These are phyloP conservation scores for Antennarius maculatus DNA, from an alignment of 2,797 vertebrate genomes.

Conservation along the genomic window DNA sequence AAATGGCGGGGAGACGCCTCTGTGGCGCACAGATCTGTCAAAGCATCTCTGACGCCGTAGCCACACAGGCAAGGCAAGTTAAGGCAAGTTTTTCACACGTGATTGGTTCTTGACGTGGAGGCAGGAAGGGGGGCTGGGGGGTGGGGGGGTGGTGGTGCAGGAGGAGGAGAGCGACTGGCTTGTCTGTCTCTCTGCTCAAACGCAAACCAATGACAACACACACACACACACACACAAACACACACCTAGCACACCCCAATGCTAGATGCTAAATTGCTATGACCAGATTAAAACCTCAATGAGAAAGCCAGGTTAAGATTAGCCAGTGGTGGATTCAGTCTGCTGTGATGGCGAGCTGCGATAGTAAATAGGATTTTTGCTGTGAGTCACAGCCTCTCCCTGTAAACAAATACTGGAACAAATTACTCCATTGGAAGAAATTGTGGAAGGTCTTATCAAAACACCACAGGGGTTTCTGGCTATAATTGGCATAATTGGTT, in stretches of 20 bases:
- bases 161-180: slow-evolving; percentile 74
- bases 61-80: slow-evolving; percentile 85
- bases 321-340: slow-evolving; percentile 72
- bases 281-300: slow-evolving; percentile 78
- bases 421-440: slow-evolving; percentile 79
- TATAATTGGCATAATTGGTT: slow-evolving; percentile 79
- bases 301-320: slow-evolving; percentile 80
- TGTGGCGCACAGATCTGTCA: slow-evolving; percentile 97
- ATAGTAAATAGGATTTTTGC: slow-evolving; percentile 76
- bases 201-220: slow-evolving; percentile 42
- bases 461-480: slow-evolving; percentile 75
- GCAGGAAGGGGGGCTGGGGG: too few relatives aligned
- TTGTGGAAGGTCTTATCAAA: slow-evolving; percentile 80
- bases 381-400: slow-evolving; percentile 70
- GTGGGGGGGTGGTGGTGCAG: slow-evolving; percentile 57
- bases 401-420: slow-evolving; percentile 82
- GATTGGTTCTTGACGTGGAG: slow-evolving; percentile 85
- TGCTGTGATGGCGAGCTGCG: slow-evolving; percentile 71
- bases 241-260: slow-evolving; percentile 5
- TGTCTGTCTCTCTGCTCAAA: slow-evolving; percentile 67
- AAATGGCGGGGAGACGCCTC: slow-evolving; percentile 98
- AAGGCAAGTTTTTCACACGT: slow-evolving; percentile 87
- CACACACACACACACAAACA: slow-evolving; percentile 24
- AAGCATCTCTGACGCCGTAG: slow-evolving; percentile 90
- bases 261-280: slow-evolving; percentile 73